A percentile compares a stretch with the other conserved stretches of the same genome.
phyloP scores from a whole-genome alignment of 2,113 vertebrate species.

The Blennius ocellaris region DNA sequence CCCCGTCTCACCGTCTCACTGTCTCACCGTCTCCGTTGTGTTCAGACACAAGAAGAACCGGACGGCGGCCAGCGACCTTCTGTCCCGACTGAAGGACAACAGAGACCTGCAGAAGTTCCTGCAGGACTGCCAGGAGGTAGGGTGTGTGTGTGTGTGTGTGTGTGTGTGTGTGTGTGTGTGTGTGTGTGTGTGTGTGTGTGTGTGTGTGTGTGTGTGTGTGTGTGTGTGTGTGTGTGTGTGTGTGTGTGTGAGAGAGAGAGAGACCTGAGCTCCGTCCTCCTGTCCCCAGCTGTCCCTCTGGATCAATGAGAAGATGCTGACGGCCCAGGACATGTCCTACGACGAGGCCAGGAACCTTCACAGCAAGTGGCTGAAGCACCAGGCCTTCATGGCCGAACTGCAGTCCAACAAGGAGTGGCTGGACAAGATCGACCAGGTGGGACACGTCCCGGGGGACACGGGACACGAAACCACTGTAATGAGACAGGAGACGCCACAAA shows the following conservation, averaged over 20 bases:
- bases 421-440: slow-evolving; percentile 98
- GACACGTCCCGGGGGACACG: too few relatives aligned
- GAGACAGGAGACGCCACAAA: too few relatives aligned
- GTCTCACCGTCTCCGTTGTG: not conserved
- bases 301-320: slow-evolving; percentile 99
- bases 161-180: too few relatives aligned
- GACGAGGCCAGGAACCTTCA: slow-evolving; percentile 98
- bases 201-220: too few relatives aligned
- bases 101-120: slow-evolving; percentile 97
- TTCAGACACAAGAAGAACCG: slow-evolving; percentile 95
- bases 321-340: slow-evolving; percentile 98
- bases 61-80: slow-evolving; percentile 92
- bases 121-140: slow-evolving; percentile 98
- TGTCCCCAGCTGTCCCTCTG: slow-evolving; percentile 91
- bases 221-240: slow-evolving; percentile 22
- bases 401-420: slow-evolving; percentile 99
- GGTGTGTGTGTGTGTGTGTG: slow-evolving; percentile 16
- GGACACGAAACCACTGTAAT: too few relatives aligned
- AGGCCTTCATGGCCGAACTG: slow-evolving; percentile 97
- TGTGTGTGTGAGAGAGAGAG: too few relatives aligned
- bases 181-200: too few relatives aligned
- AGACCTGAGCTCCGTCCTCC: not conserved
- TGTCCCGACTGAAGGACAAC: slow-evolving; percentile 96
- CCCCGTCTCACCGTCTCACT: too few relatives aligned
- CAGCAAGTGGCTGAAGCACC: slow-evolving; percentile 97